These are phyloP conservation scores for Alauda arvensis DNA, from an alignment of 2,797 vertebrate species.

Conservation along the genomic window DNA sequence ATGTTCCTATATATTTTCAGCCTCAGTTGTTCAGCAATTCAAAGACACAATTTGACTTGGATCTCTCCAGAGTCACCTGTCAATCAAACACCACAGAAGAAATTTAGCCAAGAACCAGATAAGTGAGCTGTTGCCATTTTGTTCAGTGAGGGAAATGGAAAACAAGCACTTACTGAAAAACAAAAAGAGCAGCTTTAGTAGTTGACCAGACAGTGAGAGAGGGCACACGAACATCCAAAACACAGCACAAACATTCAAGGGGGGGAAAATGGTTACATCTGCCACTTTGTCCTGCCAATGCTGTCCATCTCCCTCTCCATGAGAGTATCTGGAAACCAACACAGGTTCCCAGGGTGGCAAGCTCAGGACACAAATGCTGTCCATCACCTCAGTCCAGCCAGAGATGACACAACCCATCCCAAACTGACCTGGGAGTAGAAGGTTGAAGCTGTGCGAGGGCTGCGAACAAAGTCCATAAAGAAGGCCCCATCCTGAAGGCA, in stretches of 20 bases:
- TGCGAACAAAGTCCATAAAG: slow-evolving; percentile 97
- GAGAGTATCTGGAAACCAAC: background rate
- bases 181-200: slow-evolving; percentile 1
- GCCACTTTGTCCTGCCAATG: background rate
- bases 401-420: background rate
- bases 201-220: background rate
- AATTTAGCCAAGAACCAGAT: background rate
- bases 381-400: background rate
- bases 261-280: background rate
- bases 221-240: slow-evolving; percentile 2
- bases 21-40: background rate
- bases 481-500: slow-evolving; percentile 89
- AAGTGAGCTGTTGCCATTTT: slow-evolving; percentile 30
- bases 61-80: background rate
- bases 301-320: background rate
- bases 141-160: background rate
- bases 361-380: background rate
- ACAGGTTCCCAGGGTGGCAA: background rate
- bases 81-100: background rate
- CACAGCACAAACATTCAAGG: background rate
- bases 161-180: background rate
- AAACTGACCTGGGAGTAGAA: slow-evolving; percentile 90
- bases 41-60: background rate
- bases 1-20: background rate
- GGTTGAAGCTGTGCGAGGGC: slow-evolving; percentile 85